Base-by-base conservation (phyloP, 2,113 vertebrate genomes). In the Epinephelus moara region DNA sequence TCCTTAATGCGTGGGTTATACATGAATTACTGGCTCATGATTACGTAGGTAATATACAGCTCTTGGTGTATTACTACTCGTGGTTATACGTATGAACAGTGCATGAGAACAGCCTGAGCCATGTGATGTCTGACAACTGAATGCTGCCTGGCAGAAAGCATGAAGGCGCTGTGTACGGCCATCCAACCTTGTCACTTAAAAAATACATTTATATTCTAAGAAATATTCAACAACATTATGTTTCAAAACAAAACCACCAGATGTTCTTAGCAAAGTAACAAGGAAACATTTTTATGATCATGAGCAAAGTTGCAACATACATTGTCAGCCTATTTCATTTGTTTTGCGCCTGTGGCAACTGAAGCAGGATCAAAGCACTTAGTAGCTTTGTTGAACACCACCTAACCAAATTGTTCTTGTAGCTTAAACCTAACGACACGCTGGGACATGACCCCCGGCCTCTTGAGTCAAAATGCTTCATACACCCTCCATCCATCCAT, bases 401-500 rank as follows among this genome's bases (percentile, higher is more conserved):
- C 45, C 17, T 18, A 17, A 49, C 15, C 14, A 30, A 47, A 30
- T 1, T 30, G 56, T 30, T 61, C 15, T 13, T 72, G 9, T 13
- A 25, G 69, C 52, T 4, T 25, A 25, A 42, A 40, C 2, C 33
- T 21, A n/a, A 37, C 0, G 1, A 64, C 21, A 64, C 5, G 14
- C 18, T 37, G 19, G 30, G 9, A 52, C 45, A 25, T 13, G 30
- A 63, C 3, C 60, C 21, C 21, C 4, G 2, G 19, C 8, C 25
- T 21, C 72, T 37, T 30, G 42, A 74, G 71, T 49, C 11, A 10
- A 50, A 62, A 50, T n/a, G 18, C 14, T 75, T 62, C 25, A 9
- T 64, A 62, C 14, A 14, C 30, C 21, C 73, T 45, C 23, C 74
- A 67, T 30, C 74, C 18, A 67, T 30, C 74, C 18, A 17, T n/a